Base-by-base conservation (phyloP, 2,888 invertebrate species). In the Schrankia costaestrigalis region DNA sequence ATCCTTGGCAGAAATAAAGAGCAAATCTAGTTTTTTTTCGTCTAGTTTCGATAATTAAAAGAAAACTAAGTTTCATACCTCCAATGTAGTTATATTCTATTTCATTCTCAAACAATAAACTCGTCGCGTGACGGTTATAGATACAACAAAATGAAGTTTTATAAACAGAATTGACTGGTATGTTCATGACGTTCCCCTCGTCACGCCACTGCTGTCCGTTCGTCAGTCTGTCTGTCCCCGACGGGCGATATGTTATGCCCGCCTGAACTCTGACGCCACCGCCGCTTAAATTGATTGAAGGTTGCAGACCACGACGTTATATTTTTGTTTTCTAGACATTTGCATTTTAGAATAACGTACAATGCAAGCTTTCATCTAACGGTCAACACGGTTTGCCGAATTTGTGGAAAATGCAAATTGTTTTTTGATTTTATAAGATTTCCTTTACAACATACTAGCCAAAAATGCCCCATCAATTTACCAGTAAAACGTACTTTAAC, bases 181-280 rank as follows among this genome's bases (percentile, higher is more conserved):
- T 63, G 62, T 27, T 53, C 39, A 52, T 71, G 70, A 72, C 66
- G 54, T 67, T 38, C 72, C 71, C 71, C 60, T 67, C 57, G 68
- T 66, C 69, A 69, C 55, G 60, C 49, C 38, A 51, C 45, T 46
- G 35, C 26, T 19, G 44, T 56, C 54, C 41, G 46, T 40, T 31
- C 46, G 48, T 48, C 41, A 32, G 47, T 43, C 49, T 47, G 57
- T 45, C 70, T 71, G 72, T 53, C 62, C 58, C 56, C 63, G 71
- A 70, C 71, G 60, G 52, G 53, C 63, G 69, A 67, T 71, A 61
- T 63, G 73, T 69, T 63, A 71, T 65, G 73, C 68, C 55, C 62
- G 53, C 60, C 70, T 66, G 70, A 71, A 67, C 67, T 63, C 56
- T 66, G 67, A 70, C 68, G 60, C 58, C 53, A 41, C 54, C 56